These are phyloP conservation scores for Phalacrocorax pelagicus DNA, from an alignment of 2,113 vertebrate genomes.

Conservation along the genomic window DNA sequence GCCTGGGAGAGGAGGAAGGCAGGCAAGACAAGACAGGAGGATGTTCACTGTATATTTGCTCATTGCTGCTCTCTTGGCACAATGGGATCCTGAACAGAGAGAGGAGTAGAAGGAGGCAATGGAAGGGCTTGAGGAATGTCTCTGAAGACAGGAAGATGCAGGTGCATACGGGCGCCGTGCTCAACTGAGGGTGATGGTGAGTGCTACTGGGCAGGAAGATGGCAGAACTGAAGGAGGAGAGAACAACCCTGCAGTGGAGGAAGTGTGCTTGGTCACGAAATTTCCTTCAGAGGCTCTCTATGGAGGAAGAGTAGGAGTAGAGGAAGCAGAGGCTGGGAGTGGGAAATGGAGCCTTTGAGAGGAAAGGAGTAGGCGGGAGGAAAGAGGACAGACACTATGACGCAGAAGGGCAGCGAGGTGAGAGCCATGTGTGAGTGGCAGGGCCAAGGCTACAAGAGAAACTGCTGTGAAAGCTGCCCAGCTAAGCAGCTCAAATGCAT, in stretches of 20 bases:
- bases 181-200: not conserved
- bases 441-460: not conserved
- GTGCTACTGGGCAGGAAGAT: not conserved
- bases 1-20: not conserved
- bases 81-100: not conserved
- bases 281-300: slow-evolving; percentile 38
- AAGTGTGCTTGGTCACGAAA: not conserved
- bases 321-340: slow-evolving; percentile 24
- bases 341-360: slow-evolving; percentile 24
- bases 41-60: not conserved
- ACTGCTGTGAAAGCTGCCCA: not conserved
- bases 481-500: slow-evolving; percentile 13
- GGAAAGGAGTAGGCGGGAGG: not conserved
- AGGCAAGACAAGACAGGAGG: not conserved
- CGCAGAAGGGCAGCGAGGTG: not conserved
- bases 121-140: not conserved
- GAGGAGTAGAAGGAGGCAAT: not conserved
- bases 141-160: not conserved
- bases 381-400: not conserved
- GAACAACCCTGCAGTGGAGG: not conserved
- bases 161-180: not conserved
- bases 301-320: slow-evolving; percentile 47
- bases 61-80: not conserved
- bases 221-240: not conserved
- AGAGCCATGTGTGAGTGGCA: not conserved